Evolutionary conservation across 2,888 invertebrate species (phyloP).

Genomic region (Saturnia pavonia): DNA sequence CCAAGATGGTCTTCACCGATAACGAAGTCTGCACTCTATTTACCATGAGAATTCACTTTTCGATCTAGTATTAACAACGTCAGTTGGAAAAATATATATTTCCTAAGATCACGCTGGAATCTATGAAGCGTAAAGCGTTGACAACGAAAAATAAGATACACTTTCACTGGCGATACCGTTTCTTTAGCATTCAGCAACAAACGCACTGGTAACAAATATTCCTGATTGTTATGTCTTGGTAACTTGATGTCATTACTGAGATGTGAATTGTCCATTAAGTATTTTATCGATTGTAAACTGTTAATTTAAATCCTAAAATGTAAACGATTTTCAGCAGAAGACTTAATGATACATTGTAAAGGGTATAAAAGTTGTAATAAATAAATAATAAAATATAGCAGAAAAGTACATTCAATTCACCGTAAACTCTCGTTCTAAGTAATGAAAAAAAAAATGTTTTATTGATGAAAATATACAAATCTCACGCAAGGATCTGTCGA

Average conservation of each 20-base stretch:
- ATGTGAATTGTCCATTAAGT: not conserved
- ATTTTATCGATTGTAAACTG: not conserved
- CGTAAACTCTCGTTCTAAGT: not conserved
- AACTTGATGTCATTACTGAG: not conserved
- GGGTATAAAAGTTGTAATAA: not conserved
- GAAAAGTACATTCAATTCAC: not conserved
- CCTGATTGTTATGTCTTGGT: not conserved
- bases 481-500: not conserved
- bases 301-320: no score
- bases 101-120: not conserved
- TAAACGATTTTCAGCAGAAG: no score
- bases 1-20: not conserved
- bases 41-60: not conserved
- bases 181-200: constrained; percentile 17
- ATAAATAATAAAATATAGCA: not conserved
- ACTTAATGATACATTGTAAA: no score
- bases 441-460: not conserved
- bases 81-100: not conserved
- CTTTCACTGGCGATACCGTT: constrained; percentile 24
- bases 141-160: constrained; percentile 11
- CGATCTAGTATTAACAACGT: not conserved
- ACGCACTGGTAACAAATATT: not conserved
- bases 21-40: not conserved
- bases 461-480: not conserved
- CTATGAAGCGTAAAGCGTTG: constrained; percentile 7